These are phyloP conservation scores for Gouania willdenowi DNA, from an alignment of 2,797 vertebrate genomes.

Conservation along the genomic window DNA sequence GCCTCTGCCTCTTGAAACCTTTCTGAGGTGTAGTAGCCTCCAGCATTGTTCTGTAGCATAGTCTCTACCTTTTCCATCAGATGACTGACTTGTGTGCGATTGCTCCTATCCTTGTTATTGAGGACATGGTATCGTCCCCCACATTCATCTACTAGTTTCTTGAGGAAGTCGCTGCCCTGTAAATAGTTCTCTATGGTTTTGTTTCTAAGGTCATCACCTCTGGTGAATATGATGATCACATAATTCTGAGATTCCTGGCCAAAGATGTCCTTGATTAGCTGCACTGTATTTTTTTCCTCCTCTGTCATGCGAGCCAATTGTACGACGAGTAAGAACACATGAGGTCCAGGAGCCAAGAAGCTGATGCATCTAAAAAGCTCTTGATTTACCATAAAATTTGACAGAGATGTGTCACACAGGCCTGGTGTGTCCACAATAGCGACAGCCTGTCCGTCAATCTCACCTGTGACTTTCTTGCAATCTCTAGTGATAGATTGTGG, in stretches of 20 bases:
- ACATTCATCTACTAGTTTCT: background rate
- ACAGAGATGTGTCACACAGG: conserved; percentile 23
- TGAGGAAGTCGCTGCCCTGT: fast-evolving
- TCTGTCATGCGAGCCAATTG: conserved; percentile 17
- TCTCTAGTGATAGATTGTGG: conserved; percentile 5
- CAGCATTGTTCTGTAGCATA: conserved; percentile 7
- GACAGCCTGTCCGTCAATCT: background rate
- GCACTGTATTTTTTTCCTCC: conserved; percentile 11
- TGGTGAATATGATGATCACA: conserved; percentile 24
- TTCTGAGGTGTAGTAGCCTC: conserved; percentile 12
- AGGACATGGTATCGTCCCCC: conserved; percentile 20
- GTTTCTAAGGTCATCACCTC: conserved; percentile 13
- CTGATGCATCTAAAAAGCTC: conserved; percentile 29
- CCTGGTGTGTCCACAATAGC: conserved; percentile 30
- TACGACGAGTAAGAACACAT: conserved; percentile 34
- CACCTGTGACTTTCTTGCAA: conserved; percentile 10
- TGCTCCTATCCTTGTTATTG: conserved; percentile 12
- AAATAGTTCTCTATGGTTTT: conserved; percentile 19
- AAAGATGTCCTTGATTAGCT: conserved; percentile 12
- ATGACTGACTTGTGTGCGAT: conserved; percentile 24
- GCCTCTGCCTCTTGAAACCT: conserved; percentile 18
- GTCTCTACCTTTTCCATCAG: conserved; percentile 8
- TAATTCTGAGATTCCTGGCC: conserved; percentile 13
- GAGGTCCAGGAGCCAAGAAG: conserved; percentile 36
- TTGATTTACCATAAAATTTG: background rate